phyloP scores from a whole-genome alignment of 2,888 invertebrate species.

The Anaspis maculata region DNA sequence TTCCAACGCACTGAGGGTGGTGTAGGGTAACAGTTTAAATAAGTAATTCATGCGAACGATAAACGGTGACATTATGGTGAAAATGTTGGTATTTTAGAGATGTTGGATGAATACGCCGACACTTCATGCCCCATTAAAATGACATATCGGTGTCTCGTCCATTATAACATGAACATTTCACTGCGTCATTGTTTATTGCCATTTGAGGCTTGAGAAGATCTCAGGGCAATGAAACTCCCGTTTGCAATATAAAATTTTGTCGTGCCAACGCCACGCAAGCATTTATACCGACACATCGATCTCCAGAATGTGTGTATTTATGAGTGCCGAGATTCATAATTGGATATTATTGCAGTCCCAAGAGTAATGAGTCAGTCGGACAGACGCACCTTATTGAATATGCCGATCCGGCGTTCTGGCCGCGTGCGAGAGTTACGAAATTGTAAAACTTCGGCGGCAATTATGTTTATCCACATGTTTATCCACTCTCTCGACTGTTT shows the following conservation, averaged over 20 bases:
- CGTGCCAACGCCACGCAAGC: background rate
- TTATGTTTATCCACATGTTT: slow-evolving; percentile 25
- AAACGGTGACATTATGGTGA: slow-evolving; percentile 28
- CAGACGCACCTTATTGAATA: slow-evolving; percentile 27
- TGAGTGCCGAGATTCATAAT: slow-evolving; percentile 34
- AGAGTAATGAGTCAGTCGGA: slow-evolving; percentile 39
- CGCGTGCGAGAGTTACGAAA: slow-evolving; percentile 22
- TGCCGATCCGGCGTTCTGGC: slow-evolving; percentile 15
- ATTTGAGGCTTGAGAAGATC: no score
- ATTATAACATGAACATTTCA: slow-evolving; percentile 9
- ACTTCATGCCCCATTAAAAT: slow-evolving; percentile 32
- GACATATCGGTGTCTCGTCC: slow-evolving; percentile 24
- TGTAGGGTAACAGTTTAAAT: no score
- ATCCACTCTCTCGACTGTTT: slow-evolving; percentile 1
- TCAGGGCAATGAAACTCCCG: no score
- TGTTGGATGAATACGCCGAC: slow-evolving; percentile 27
- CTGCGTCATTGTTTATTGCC: background rate
- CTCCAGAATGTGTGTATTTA: slow-evolving; percentile 20
- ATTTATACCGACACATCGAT: slow-evolving; percentile 8
- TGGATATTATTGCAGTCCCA: slow-evolving; percentile 37
- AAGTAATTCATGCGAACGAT: slow-evolving; percentile 24
- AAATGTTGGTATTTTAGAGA: slow-evolving; percentile 28
- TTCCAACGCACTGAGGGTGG: no score
- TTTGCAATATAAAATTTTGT: slow-evolving; percentile 3
- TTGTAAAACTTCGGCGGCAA: slow-evolving; percentile 28